phyloP scores from a whole-genome alignment of 2,113 vertebrate genomes.

The Podarcis cretensis region DNA sequence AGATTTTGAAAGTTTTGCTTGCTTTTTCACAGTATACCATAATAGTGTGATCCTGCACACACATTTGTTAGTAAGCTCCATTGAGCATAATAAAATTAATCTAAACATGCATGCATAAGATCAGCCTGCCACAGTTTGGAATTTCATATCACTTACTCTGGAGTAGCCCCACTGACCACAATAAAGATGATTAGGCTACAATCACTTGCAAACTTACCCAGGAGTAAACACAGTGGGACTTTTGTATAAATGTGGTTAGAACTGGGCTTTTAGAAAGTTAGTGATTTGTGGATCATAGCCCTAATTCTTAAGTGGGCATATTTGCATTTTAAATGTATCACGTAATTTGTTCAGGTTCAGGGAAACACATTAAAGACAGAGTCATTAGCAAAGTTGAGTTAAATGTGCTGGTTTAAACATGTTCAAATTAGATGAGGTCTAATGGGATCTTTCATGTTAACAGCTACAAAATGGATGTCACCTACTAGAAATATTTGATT shows the following conservation, averaged over 20 bases:
- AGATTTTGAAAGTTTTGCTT: not conserved
- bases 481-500: not conserved
- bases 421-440: not conserved
- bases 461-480: not conserved
- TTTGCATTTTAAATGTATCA: not conserved
- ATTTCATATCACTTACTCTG: not conserved
- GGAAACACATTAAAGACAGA: not conserved
- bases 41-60: not conserved
- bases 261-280: not conserved
- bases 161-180: not conserved
- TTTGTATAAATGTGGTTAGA: not conserved
- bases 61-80: not conserved
- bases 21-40: not conserved
- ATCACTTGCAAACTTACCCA: not conserved
- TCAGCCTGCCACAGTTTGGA: not conserved
- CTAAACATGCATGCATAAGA: not conserved
- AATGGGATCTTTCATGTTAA: not conserved
- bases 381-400: slow-evolving; percentile 16
- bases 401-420: not conserved
- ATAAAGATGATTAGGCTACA: too few relatives aligned
- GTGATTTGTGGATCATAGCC: not conserved
- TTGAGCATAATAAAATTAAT: not conserved
- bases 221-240: not conserved
- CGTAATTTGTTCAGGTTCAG: not conserved
- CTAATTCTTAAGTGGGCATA: slow-evolving; percentile 20